phyloP scores from a whole-genome alignment of 2,797 vertebrate species.

The Thaleichthys pacificus region DNA sequence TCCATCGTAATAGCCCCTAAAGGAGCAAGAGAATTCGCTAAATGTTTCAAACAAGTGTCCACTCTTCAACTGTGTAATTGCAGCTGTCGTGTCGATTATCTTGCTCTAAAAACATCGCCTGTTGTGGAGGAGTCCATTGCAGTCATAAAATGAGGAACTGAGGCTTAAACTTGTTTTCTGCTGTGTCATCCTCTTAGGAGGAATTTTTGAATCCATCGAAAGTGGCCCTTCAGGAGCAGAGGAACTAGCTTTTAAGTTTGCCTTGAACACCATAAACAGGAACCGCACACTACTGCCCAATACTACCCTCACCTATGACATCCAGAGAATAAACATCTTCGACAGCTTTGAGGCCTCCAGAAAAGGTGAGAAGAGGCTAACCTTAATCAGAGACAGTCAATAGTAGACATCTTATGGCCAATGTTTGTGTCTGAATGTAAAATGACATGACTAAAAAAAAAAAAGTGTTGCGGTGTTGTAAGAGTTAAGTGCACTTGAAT shows the following conservation, averaged over 20 bases:
- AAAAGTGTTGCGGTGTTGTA: no score
- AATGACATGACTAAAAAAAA: no score
- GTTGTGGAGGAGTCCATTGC: constrained; percentile 37
- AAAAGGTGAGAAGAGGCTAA: constrained; percentile 82
- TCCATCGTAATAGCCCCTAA: neutral
- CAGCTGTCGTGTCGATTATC: constrained; percentile 15
- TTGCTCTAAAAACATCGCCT: neutral
- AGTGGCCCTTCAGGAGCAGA: constrained; percentile 97
- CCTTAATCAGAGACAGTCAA: no score
- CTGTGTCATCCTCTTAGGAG: constrained; percentile 74
- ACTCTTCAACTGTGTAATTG: constrained; percentile 33
- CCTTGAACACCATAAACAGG: constrained; percentile 99
- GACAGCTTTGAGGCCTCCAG: constrained; percentile 99
- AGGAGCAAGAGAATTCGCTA: constrained; percentile 17
- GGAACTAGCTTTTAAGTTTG: constrained; percentile 98
- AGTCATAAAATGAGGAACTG: constrained; percentile 34
- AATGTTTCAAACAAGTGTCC: constrained; percentile 28
- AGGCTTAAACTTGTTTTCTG: constrained; percentile 16
- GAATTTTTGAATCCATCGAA: constrained; percentile 98
- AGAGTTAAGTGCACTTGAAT: no score
- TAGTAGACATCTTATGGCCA: no score
- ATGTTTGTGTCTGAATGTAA: no score
- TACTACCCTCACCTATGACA: constrained; percentile 96
- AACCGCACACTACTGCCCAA: constrained; percentile 98
- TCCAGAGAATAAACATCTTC: constrained; percentile 98